phyloP scores from a whole-genome alignment of 2,797 vertebrate genomes.

The Helarctos malayanus region DNA sequence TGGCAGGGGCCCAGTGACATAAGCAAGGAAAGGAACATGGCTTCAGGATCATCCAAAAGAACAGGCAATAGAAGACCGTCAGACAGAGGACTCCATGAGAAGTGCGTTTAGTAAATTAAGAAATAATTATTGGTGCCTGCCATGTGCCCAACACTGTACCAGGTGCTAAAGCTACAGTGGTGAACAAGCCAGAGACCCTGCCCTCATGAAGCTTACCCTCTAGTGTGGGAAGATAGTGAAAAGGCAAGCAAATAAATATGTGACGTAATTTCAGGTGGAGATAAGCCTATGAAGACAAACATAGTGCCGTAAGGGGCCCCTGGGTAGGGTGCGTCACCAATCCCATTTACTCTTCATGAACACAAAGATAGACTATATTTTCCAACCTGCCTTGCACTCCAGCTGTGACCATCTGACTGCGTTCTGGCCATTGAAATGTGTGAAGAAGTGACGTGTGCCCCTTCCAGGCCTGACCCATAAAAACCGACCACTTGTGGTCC shows the following conservation, averaged over 20 bases:
- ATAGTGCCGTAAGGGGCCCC: too few relatives aligned
- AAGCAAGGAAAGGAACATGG: neutral
- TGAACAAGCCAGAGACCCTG: neutral
- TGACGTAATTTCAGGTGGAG: neutral
- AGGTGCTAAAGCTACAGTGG: neutral
- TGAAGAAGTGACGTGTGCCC: neutral
- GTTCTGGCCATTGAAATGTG: neutral
- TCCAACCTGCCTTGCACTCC: neutral
- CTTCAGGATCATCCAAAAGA: neutral
- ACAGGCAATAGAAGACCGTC: neutral
- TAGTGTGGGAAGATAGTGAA: neutral
- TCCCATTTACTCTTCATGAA: neutral
- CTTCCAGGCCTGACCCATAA: neutral
- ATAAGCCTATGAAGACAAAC: neutral
- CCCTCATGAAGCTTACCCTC: neutral
- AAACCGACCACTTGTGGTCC: neutral
- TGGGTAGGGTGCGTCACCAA: neutral
- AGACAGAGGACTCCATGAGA: neutral
- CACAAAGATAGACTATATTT: neutral
- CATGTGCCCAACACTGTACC: neutral
- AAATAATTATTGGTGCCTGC: neutral
- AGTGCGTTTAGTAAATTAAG: neutral
- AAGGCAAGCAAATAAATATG: neutral
- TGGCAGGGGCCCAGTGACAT: neutral
- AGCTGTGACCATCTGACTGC: neutral